Evolutionary conservation across 2,888 invertebrate species (phyloP).

Genomic region (Gonocerus acuteangulatus): DNA sequence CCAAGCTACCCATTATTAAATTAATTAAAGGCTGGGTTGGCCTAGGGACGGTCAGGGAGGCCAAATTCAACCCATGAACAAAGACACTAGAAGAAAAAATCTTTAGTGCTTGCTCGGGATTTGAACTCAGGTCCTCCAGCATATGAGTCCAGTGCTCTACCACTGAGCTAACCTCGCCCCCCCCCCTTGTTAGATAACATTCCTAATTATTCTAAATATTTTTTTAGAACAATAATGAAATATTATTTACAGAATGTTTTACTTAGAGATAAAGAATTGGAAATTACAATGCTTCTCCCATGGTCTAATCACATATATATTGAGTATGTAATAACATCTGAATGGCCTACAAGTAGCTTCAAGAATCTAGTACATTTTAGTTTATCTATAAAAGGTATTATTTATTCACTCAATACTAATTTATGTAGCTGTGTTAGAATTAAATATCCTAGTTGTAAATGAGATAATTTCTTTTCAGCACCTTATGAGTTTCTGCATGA

Average conservation of each 20-base stretch:
- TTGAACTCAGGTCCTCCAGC: too few relatives aligned
- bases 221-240: too few relatives aligned
- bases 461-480: slow-evolving; percentile 45
- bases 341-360: slow-evolving; percentile 49
- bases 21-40: too few relatives aligned
- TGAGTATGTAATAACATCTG: slow-evolving; percentile 55
- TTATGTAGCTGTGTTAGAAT: neutral
- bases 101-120: too few relatives aligned
- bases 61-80: too few relatives aligned
- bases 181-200: too few relatives aligned
- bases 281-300: slow-evolving; percentile 58
- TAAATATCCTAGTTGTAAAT: neutral
- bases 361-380: slow-evolving; percentile 44
- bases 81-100: too few relatives aligned
- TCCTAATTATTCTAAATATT: too few relatives aligned
- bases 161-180: too few relatives aligned
- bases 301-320: slow-evolving; percentile 66
- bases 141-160: too few relatives aligned
- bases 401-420: neutral
- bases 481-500: slow-evolving; percentile 69
- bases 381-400: slow-evolving; percentile 45
- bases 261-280: slow-evolving; percentile 50
- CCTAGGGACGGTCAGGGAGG: too few relatives aligned
- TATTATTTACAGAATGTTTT: slow-evolving; percentile 47
- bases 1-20: too few relatives aligned